Evolutionary conservation across 2,888 invertebrate species (phyloP).

Genomic region (Thera britannica): DNA sequence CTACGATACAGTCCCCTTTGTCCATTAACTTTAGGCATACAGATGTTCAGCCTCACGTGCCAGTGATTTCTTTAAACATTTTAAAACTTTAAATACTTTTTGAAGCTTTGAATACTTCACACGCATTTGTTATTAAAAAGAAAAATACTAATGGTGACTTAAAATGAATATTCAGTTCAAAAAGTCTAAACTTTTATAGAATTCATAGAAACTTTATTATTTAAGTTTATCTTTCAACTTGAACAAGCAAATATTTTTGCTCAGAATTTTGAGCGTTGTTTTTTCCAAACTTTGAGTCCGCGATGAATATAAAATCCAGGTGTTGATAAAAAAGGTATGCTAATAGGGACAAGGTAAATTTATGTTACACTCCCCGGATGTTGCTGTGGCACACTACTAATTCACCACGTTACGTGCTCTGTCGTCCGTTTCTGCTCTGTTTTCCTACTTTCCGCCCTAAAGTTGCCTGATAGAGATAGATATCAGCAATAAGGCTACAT

Average conservation of each 20-base stretch:
- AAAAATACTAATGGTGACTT: background rate
- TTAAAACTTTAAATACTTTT: no score
- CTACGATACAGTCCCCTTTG: no score
- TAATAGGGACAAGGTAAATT: conserved; percentile 13
- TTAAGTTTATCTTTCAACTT: conserved; percentile 19
- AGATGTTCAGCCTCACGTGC: no score
- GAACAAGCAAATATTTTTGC: conserved; percentile 32
- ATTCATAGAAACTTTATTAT: conserved; percentile 25
- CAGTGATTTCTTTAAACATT: no score
- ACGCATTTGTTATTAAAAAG: no score
- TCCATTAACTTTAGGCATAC: no score
- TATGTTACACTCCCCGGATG: background rate
- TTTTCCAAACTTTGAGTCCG: conserved; percentile 25
- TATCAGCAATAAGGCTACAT: no score
- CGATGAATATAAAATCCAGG: conserved; percentile 30
- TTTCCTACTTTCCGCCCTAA: no score
- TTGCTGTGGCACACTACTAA: background rate
- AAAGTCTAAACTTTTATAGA: conserved; percentile 8
- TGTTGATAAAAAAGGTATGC: conserved; percentile 30
- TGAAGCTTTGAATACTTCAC: no score
- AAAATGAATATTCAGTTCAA: conserved; percentile 3
- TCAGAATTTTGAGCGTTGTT: conserved; percentile 27
- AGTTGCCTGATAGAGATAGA: no score
- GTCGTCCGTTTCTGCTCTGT: no score
- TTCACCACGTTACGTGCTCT: no score